phyloP scores from a whole-genome alignment of 2,797 vertebrate species.

The Cuculus canorus region DNA sequence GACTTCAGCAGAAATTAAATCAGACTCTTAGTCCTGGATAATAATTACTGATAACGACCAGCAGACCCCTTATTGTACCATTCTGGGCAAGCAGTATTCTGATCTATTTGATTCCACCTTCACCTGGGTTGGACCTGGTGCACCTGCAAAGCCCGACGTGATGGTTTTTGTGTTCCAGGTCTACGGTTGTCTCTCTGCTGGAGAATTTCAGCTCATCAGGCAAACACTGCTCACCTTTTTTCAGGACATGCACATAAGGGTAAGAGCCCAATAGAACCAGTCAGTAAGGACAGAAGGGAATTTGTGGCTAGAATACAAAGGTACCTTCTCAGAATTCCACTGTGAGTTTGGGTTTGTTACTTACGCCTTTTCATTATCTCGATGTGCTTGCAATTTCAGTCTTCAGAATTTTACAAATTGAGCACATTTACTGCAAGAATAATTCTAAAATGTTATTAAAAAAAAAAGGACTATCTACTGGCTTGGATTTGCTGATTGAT shows the following conservation, averaged over 20 bases:
- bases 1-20: background rate
- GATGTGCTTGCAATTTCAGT: background rate
- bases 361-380: background rate
- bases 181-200: slow-evolving; percentile 85
- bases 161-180: slow-evolving; percentile 76
- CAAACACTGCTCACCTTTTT: slow-evolving; percentile 97
- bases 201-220: slow-evolving; percentile 95
- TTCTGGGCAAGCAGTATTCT: background rate
- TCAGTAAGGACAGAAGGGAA: background rate
- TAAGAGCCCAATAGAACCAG: slow-evolving; percentile 72
- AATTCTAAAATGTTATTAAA: background rate
- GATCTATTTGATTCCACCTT: background rate
- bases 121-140: background rate
- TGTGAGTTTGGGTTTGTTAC: background rate
- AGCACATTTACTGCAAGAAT: background rate
- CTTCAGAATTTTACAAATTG: background rate
- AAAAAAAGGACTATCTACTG: background rate
- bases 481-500: background rate
- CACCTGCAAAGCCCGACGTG: background rate
- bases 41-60: background rate
- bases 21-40: background rate
- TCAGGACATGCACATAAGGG: slow-evolving; percentile 98
- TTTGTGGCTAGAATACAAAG: background rate
- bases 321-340: background rate
- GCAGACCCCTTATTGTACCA: background rate